These are phyloP conservation scores for Gallirallus australis DNA, from an alignment of 2,797 vertebrate species.

Conservation along the genomic window DNA sequence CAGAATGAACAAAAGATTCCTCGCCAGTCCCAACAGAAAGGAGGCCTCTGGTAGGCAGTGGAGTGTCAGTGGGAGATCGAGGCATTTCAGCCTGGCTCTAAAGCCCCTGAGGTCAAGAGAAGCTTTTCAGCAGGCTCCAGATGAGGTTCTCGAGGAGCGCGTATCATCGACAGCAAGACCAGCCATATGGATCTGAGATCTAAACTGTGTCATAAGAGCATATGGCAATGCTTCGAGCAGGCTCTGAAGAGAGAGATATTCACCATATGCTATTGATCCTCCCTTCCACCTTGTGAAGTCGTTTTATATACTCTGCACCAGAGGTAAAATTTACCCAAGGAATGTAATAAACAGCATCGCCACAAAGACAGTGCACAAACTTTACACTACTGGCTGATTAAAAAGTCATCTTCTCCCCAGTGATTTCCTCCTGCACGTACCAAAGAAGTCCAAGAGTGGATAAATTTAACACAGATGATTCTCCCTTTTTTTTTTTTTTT, in stretches of 20 bases:
- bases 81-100: neutral
- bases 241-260: neutral
- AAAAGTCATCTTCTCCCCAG: conserved; percentile 37
- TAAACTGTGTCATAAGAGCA: neutral
- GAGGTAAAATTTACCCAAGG: conserved; percentile 37
- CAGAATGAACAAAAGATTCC: neutral
- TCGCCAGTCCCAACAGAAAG: neutral
- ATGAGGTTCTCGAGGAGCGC: neutral
- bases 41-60: neutral
- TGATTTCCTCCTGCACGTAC: conserved; percentile 46
- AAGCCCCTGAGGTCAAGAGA: neutral
- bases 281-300: conserved; percentile 10
- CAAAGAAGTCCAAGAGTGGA: conserved; percentile 47
- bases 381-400: conserved; percentile 25
- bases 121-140: neutral
- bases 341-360: conserved; percentile 21
- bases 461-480: conserved; percentile 61
- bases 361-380: neutral
- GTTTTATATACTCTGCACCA: conserved; percentile 19
- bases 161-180: neutral
- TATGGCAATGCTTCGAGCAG: neutral
- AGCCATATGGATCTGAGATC: neutral
- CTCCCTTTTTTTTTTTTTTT: conserved; percentile 50
- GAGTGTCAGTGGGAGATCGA: neutral
- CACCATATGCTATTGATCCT: conserved; percentile 17